phyloP scores from a whole-genome alignment of 2,113 vertebrate genomes.

The Sander vitreus region DNA sequence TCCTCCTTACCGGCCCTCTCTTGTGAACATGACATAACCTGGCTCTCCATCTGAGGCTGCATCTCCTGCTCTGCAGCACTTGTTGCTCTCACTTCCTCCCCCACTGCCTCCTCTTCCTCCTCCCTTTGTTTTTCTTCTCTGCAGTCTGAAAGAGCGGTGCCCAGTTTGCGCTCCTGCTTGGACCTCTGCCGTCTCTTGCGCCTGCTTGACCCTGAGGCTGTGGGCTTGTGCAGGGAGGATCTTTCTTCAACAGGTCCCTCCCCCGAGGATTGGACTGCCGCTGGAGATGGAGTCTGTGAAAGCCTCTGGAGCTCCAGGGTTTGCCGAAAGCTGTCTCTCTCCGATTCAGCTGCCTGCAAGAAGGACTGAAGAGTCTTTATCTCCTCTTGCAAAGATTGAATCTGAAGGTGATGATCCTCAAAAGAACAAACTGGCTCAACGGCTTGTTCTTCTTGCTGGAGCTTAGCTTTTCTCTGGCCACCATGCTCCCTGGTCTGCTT shows the following conservation, averaged over 20 bases:
- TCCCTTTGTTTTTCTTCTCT: conserved; percentile 70
- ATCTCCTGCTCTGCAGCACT: conserved; percentile 76
- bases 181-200: conserved; percentile 88
- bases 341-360: conserved; percentile 56
- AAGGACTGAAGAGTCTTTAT: conserved; percentile 69
- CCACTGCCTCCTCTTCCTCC: conserved; percentile 66
- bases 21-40: conserved; percentile 63
- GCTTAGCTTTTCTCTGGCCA: conserved; percentile 35
- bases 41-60: conserved; percentile 75
- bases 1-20: conserved; percentile 65
- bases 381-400: conserved; percentile 72
- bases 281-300: conserved; percentile 48
- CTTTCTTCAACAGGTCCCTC: conserved; percentile 73
- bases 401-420: conserved; percentile 71
- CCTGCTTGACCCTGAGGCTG: conserved; percentile 72
- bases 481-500: conserved; percentile 42
- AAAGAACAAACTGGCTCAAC: conserved; percentile 56
- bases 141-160: conserved; percentile 55
- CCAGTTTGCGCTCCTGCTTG: conserved; percentile 76
- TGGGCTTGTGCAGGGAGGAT: conserved; percentile 28
- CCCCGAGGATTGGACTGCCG: conserved; percentile 53
- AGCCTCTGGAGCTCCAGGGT: conserved; percentile 71
- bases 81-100: conserved; percentile 69
- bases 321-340: conserved; percentile 64
- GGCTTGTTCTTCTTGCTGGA: conserved; percentile 33